Evolutionary conservation across 2,113 vertebrate species (phyloP).

Genomic region (Antechinus flavipes): DNA sequence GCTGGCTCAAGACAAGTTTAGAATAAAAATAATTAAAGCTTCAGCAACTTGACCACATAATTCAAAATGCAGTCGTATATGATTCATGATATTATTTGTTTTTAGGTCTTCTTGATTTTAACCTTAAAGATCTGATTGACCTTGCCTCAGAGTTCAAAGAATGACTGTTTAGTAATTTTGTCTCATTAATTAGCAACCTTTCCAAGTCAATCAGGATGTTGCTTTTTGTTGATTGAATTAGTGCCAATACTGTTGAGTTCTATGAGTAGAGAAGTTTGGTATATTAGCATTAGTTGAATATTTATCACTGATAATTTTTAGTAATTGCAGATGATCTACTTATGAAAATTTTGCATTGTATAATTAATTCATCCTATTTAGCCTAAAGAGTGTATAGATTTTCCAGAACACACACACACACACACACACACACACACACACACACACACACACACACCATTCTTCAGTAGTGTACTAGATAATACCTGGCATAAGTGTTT

Average conservation of each 20-base stretch:
- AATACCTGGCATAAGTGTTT: neutral
- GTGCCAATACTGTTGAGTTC: conserved; percentile 1
- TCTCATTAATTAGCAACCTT: neutral
- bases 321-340: neutral
- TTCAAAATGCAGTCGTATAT: neutral
- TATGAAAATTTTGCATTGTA: neutral
- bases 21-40: neutral
- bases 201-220: conserved; percentile 6
- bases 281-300: neutral
- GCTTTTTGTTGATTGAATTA: neutral
- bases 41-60: neutral
- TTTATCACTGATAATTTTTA: neutral
- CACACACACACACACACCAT: neutral
- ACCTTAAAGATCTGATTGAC: neutral
- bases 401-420: neutral
- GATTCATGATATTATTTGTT: neutral
- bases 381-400: neutral
- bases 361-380: neutral
- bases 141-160: neutral
- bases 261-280: neutral
- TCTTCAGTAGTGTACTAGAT: neutral
- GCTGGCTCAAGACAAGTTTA: neutral
- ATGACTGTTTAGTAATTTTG: neutral
- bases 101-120: neutral
- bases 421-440: neutral